phyloP scores from a whole-genome alignment of 2,888 invertebrate species.

The Agonum fuliginosum region DNA sequence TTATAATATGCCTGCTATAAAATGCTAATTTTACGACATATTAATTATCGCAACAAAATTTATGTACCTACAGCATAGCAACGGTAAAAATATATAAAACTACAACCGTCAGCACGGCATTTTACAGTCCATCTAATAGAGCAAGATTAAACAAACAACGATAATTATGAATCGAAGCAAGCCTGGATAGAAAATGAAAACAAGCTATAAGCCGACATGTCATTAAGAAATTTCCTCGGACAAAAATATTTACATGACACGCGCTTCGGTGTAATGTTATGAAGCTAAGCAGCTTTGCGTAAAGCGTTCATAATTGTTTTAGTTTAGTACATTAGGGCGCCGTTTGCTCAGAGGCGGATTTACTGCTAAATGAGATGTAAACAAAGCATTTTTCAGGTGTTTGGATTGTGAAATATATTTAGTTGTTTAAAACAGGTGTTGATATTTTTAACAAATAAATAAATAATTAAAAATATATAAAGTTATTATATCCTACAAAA shows the following conservation, averaged over 20 bases:
- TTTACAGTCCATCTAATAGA: conserved; percentile 27
- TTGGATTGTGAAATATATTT: too few relatives aligned
- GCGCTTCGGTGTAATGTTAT: background rate
- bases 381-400: too few relatives aligned
- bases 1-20: conserved; percentile 17
- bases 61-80: conserved; percentile 24
- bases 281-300: conserved; percentile 6
- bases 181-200: background rate
- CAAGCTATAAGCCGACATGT: background rate
- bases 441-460: too few relatives aligned
- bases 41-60: conserved; percentile 29
- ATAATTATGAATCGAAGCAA: background rate
- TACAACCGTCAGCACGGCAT: conserved; percentile 6
- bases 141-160: background rate
- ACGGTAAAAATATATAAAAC: conserved; percentile 27
- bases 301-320: conserved; percentile 14
- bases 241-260: background rate
- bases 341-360: background rate
- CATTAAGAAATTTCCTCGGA: conserved; percentile 6
- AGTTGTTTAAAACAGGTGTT: too few relatives aligned
- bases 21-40: conserved; percentile 36
- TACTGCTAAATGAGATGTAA: too few relatives aligned
- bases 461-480: too few relatives aligned
- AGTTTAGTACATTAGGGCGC: conserved; percentile 6
- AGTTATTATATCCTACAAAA: too few relatives aligned